A percentile compares a stretch with the other conserved stretches of the same genome.
phyloP scores from a whole-genome alignment of 37 sponge, comb jelly and placozoan species.

The Chondrilla cf. caribensis region DNA sequence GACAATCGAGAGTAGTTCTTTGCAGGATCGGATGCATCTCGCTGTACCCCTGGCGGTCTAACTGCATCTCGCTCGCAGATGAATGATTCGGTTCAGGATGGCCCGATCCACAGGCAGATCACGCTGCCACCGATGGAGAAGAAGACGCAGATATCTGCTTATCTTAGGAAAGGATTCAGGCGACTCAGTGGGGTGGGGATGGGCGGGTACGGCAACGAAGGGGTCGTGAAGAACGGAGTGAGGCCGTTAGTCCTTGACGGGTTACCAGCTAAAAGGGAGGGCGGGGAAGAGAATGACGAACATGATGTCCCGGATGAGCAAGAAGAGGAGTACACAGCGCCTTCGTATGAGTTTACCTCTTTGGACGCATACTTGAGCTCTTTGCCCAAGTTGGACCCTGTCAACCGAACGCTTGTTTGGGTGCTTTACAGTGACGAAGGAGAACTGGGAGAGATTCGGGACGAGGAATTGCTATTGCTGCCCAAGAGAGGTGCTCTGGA shows the following conservation, averaged over 20 bases:
- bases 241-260: no score
- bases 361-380: constrained; percentile 34
- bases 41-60: background rate
- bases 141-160: background rate
- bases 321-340: background rate
- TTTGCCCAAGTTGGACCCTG: constrained; percentile 43
- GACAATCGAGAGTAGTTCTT: background rate
- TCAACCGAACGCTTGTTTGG: constrained; percentile 65
- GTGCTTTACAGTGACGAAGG: constrained; percentile 15
- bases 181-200: background rate
- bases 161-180: background rate
- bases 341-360: background rate
- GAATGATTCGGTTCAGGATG: background rate
- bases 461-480: constrained; percentile 8
- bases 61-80: background rate
- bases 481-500: constrained; percentile 30
- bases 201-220: no score
- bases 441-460: background rate
- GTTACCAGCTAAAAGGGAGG: no score
- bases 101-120: background rate
- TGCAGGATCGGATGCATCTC: background rate
- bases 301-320: background rate
- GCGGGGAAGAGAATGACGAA: no score
- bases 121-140: constrained; percentile 5
- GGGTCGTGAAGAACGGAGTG: no score